Evolutionary conservation across 2,113 vertebrate species (phyloP), one percentile per base, ranked within the genome.

Genomic region (Nematolebias whitei): DNA sequence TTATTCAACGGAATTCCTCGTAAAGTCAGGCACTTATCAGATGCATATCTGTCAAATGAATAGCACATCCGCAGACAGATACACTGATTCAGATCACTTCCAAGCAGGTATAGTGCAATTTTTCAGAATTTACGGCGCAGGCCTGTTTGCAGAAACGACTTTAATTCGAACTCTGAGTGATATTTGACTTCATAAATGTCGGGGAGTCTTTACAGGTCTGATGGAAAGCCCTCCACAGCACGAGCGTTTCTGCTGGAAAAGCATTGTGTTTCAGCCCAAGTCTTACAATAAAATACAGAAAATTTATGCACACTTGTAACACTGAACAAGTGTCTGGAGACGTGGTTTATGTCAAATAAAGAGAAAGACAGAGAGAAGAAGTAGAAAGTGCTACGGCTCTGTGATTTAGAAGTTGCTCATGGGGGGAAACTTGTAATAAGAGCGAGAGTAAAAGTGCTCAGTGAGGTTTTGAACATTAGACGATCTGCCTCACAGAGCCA

Each of bases 21-120:
- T 52, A 77, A 80, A 80, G 74, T 47, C 75, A 76, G 62, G 59
- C 71, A 72, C 79, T 85, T 73, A 78, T 83, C 74, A 68, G 57
- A 67, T 61, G 79, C 71, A 73, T 76, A 83, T 81, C 61, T 78
- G 71, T 74, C 77, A 70, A 63, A 83, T 85, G 74, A 85, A 84
- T 84, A 80, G 77, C 64, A 29, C 26, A 79, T 71, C 65, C 48
- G 63, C n/a, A 63, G 59, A 82, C 23, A 61, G 51, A 51, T 61
- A 35, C 32, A 41, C 29, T 13, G 69, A 68, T 65, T 74, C 78
- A 54, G 52, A 71, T 71, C 58, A 19, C 64, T 55, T 44, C 64
- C 55, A 12, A 52, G 63, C 41, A 50, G 55, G 39, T 76, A 55
- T 32, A 8, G 5, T 10, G 32, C 32, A 10, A 6, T 35, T 35